Evolutionary conservation across 1,140 invertebrate species (phyloP).

Genomic region (Parasteatoda tepidariorum): DNA sequence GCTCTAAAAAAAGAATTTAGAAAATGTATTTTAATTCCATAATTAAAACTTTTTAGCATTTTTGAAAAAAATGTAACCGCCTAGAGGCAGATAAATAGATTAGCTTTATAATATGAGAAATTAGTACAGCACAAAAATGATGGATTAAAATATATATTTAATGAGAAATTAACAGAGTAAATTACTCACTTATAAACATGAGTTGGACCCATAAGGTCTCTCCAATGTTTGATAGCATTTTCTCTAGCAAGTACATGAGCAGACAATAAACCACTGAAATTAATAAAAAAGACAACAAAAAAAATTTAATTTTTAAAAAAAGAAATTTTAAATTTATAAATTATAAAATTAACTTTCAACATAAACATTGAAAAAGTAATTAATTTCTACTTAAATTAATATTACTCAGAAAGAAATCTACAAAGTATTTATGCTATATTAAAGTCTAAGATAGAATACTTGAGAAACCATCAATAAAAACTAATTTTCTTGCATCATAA

Average conservation of each 20-base stretch:
- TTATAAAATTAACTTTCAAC: neutral
- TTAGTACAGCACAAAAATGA: neutral
- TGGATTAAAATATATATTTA: no score
- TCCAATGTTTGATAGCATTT: conserved; percentile 83
- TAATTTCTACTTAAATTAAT: no score
- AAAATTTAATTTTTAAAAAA: conserved; percentile 20
- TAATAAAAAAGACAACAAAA: conserved; percentile 62
- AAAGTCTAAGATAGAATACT: no score
- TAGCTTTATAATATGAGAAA: neutral
- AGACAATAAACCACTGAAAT: conserved; percentile 81
- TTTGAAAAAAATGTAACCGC: neutral
- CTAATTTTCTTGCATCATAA: no score
- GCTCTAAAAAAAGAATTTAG: conserved; percentile 71
- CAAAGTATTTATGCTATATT: no score
- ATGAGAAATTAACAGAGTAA: conserved; percentile 3
- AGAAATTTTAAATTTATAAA: conserved; percentile 2
- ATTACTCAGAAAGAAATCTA: no score
- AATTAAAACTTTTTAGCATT: neutral
- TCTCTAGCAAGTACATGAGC: conserved; percentile 80
- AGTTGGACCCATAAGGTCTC: conserved; percentile 86
- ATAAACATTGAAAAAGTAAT: neutral
- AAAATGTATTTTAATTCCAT: neutral
- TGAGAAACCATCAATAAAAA: no score
- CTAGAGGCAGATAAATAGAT: neutral
- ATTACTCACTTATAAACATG: conserved; percentile 74